Base-by-base conservation (phyloP, 2,888 invertebrate species). In the Aphrophora alni region DNA sequence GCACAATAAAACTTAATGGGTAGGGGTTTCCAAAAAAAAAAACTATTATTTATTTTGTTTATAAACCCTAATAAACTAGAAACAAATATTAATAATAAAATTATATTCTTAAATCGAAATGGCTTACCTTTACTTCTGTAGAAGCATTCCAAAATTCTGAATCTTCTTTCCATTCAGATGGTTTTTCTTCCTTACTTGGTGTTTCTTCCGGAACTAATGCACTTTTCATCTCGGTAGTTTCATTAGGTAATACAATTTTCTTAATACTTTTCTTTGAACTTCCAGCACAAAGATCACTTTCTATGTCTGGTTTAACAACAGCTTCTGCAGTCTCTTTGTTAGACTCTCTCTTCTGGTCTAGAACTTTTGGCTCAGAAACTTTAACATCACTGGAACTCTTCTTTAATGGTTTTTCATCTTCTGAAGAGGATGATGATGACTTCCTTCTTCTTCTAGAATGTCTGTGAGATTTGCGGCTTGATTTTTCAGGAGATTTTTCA, bases 101-200 rank as follows among this genome's bases (percentile, higher is more conserved):
- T 71, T 17, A 7, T 17, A 21, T 68, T 69, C 4, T 26, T 7
- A 25, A 17, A 21, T 75, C 26, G 2, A 25, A 75, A 77, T 10
- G 10, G 12, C 5, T 14, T 75, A 75, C 80, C 74, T 77, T 77
- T 75, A 71, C 70, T 44, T 73, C 80, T 69, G 75, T 78, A 59
- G 78, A 69, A 21, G 59, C 2, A 70, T 77, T 78, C 84, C 83
- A 84, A 80, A 84, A 83, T 38, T 70, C 75, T 74, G 80, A 75
- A 81, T 84, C 84, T 77, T 84, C 84, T 75, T 84, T 82, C 83
- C 84, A 83, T 71, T 84, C 83, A 8, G 38, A 78, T 17, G 71
- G 44, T 44, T 38, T 25, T 79, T 38, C 33, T 69, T 81, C 17
- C 8, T 17, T 38, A 77, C 38, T 38, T 59, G 68, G n/a, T 38